Conservation (phyloP, 30 jellyfish, hydroid and myxozoan genomes). For the Turritopsis dohrnii region DNA sequence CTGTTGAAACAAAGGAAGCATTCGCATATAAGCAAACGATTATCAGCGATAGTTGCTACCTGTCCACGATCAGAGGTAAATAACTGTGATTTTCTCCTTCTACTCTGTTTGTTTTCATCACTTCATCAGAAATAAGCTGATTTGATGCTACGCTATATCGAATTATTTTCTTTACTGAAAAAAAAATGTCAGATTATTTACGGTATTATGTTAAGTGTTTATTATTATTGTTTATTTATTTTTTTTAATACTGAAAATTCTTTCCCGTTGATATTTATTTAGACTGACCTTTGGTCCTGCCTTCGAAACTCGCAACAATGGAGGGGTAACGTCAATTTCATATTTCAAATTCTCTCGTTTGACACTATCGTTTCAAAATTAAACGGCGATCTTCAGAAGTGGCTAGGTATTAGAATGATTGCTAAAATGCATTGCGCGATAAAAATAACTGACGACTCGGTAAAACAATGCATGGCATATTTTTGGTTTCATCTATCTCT, state of each 20-base stretch:
- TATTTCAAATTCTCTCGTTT: neutral
- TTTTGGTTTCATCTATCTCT: neutral
- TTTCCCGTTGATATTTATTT: neutral
- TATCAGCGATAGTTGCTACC: conserved; percentile 1
- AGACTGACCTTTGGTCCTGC: neutral
- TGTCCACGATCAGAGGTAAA: conserved; percentile 20
- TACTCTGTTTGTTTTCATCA: neutral
- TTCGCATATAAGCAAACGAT: neutral
- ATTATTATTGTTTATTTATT: too few species aligned
- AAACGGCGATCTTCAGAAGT: neutral
- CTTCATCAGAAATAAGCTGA: neutral
- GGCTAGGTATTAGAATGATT: neutral
- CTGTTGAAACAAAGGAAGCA: neutral
- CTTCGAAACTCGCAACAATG: neutral
- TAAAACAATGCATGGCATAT: neutral
- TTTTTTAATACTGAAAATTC: neutral
- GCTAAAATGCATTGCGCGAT: neutral
- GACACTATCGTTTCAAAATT: neutral
- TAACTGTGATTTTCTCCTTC: neutral
- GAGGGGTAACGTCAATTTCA: neutral
- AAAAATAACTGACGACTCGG: neutral
- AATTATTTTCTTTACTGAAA: neutral
- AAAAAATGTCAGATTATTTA: neutral
- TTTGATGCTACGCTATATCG: neutral
- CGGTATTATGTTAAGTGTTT: neutral